A percentile compares a stretch with the other conserved stretches of the same genome.
phyloP scores from a whole-genome alignment of 1,140 invertebrate genomes.

The Halesus radiatus region DNA sequence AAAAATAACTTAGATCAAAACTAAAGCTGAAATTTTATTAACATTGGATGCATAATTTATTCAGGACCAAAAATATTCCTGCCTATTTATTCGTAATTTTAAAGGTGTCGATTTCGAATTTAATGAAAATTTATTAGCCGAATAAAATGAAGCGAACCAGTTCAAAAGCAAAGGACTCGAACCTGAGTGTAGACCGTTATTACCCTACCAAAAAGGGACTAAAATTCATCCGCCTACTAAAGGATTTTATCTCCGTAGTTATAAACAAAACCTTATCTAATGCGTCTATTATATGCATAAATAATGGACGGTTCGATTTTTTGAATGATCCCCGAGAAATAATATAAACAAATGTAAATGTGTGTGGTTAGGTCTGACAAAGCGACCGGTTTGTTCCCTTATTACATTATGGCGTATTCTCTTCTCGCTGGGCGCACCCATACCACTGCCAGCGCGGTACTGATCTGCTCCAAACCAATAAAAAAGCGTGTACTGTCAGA shows the following conservation, averaged over 20 bases:
- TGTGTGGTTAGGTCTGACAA: slow-evolving; percentile 28
- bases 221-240: neutral
- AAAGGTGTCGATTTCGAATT: slow-evolving; percentile 30
- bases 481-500: slow-evolving; percentile 55
- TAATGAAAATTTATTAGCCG: slow-evolving; percentile 26
- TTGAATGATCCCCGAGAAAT: slow-evolving; percentile 44
- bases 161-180: slow-evolving; percentile 5
- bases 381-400: slow-evolving; percentile 48
- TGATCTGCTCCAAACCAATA: slow-evolving; percentile 46
- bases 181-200: neutral
- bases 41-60: neutral
- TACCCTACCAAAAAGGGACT: neutral
- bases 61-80: slow-evolving; percentile 6
- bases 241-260: neutral
- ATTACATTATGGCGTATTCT: slow-evolving; percentile 24
- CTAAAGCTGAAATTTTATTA: neutral
- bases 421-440: slow-evolving; percentile 11
- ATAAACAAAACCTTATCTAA: slow-evolving; percentile 39
- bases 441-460: neutral
- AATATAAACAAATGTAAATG: slow-evolving; percentile 43
- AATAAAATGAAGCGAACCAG: slow-evolving; percentile 16
- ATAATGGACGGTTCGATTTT: slow-evolving; percentile 40
- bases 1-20: neutral
- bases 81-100: neutral
- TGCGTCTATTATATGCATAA: slow-evolving; percentile 45